phyloP scores from a whole-genome alignment of 2,888 invertebrate genomes.

The Callimorpha dominula region DNA sequence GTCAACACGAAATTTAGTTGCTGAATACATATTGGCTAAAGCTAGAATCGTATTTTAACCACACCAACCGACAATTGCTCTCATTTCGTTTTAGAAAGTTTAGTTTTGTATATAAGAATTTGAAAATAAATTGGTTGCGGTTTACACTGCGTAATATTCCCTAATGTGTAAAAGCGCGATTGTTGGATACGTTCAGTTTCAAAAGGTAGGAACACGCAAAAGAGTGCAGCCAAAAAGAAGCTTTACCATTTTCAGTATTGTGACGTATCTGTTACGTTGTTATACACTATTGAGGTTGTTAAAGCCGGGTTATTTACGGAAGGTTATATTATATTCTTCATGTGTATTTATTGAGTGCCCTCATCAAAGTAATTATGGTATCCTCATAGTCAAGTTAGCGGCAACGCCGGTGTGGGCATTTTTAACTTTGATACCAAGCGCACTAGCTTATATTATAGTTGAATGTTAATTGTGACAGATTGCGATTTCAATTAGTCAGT shows the following conservation, averaged over 20 bases:
- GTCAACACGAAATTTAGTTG: conserved; percentile 22
- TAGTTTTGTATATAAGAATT: conserved; percentile 2
- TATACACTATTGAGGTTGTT: neutral
- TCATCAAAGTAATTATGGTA: neutral
- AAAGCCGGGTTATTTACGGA: too few species aligned
- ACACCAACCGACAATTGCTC: conserved; percentile 16
- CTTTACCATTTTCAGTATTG: neutral
- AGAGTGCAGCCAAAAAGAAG: neutral
- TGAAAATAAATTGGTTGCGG: conserved; percentile 21
- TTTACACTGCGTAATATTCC: conserved; percentile 2
- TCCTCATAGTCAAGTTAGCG: neutral
- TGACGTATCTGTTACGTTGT: neutral
- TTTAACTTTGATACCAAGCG: neutral
- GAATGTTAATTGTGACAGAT: too few species aligned
- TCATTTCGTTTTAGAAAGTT: conserved; percentile 34
- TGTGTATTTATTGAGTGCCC: too few species aligned
- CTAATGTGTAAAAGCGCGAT: conserved; percentile 4
- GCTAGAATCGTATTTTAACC: conserved; percentile 24
- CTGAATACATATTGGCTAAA: conserved; percentile 20
- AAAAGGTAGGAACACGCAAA: neutral
- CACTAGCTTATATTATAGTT: too few species aligned
- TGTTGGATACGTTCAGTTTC: neutral
- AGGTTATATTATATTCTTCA: too few species aligned
- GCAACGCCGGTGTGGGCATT: neutral
- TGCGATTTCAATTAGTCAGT: too few species aligned